Evolutionary conservation across 2,113 vertebrate species (phyloP), one percentile per base, ranked within the genome.

Genomic region (Pelobates fuscus): DNA sequence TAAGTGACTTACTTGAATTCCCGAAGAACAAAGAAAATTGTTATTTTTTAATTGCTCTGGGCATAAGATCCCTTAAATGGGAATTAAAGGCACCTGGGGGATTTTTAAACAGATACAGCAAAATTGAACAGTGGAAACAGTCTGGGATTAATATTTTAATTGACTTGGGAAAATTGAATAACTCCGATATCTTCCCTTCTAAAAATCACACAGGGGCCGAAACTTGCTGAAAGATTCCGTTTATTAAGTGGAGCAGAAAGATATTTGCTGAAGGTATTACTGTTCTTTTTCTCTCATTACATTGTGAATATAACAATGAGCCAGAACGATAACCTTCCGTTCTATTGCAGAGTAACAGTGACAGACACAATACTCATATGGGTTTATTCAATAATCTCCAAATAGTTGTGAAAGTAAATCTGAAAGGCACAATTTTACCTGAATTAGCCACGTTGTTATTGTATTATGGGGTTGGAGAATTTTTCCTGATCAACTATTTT

Each of bases 31-130:
- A 66, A 78, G 26, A 23, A 2, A 80, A 60, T 57, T 58, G 61
- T 8, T 29, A 73, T 68, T 74, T 20, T 67, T 46, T 74, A 49
- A 69, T 43, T 70, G 67, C 67, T 82, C 1, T 82, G 76, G 74
- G 44, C 14, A 8, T 57, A 15, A 32, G 26, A 23, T 63, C 27
- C 26, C 70, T 54, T 63, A 20, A 18, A 49, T 23, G 58, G 58
- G 25, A 62, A 62, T 62, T 4, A n/a, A 25, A 63, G 44, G 7
- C 61, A 54, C 59, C 60, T 62, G 27, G 46, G 18, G 59, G 44
- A 10, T 63, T 71, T 23, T 49, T 62, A 49, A 44, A 2, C n/a
- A 29, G 11, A n/a, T 61, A 27, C 1, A 29, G n/a, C 29, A 61
- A 58, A 63, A 62, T 21, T 20, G 26, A 32, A 25, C 20, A 37